Percentiles rank a stretch among this genome's conserved stretches.
Evolutionary conservation across 2,888 invertebrate species (phyloP).

Genomic region (Xestoiulus laeticollis): DNA sequence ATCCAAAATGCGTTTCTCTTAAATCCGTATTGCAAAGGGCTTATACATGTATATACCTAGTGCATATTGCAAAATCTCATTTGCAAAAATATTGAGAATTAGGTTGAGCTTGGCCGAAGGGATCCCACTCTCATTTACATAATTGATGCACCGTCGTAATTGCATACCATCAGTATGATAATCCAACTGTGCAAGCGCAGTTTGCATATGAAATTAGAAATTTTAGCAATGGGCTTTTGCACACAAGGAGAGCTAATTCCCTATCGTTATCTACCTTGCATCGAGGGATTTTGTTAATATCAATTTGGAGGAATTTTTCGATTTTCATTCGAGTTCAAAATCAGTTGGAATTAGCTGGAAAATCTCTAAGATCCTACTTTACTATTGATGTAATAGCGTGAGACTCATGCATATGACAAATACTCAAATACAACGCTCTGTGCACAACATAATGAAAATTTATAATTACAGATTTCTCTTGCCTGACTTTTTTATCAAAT

Average conservation of each 20-base stretch:
- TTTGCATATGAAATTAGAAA: conserved; percentile 37
- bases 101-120: conserved; percentile 44
- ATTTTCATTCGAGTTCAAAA: not conserved
- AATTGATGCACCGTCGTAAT: conserved; percentile 53
- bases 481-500: not conserved
- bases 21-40: not conserved
- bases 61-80: conserved; percentile 33
- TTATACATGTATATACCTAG: not conserved
- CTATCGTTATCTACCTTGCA: not conserved
- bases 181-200: conserved; percentile 36
- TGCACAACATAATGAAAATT: not conserved
- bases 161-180: conserved; percentile 52
- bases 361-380: not conserved
- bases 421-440: not conserved
- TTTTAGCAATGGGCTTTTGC: not conserved
- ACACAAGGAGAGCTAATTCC: not conserved
- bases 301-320: conserved; percentile 15
- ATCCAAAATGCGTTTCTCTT: not conserved
- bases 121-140: conserved; percentile 52
- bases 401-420: no score
- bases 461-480: not conserved
- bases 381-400: not conserved
- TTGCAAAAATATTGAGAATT: conserved; percentile 10
- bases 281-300: not conserved
- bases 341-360: not conserved